Conservation (phyloP, 2,888 invertebrate genomes). For the Heteropelma amictum region DNA sequence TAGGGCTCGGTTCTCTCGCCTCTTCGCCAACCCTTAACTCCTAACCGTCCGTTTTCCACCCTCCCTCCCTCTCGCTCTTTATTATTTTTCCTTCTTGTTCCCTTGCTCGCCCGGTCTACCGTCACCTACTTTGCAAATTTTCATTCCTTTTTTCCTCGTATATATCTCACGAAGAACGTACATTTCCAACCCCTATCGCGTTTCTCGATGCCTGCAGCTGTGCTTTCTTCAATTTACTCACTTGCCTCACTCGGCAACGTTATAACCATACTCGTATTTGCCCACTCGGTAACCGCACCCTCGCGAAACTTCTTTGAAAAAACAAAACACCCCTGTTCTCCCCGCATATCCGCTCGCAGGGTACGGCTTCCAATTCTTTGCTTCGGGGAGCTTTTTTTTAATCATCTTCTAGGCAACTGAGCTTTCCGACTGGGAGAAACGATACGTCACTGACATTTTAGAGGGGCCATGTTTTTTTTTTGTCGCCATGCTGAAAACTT, state of each 20-base stretch:
- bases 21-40: constrained; percentile 22
- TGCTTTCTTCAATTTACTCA: constrained; percentile 49
- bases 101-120: constrained; percentile 3
- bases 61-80: neutral
- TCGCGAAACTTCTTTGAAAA: constrained; percentile 31
- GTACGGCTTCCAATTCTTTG: neutral
- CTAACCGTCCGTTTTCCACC: constrained; percentile 14
- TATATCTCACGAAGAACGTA: neutral
- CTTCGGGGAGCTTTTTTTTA: neutral
- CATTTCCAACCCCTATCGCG: constrained; percentile 4
- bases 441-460: no score
- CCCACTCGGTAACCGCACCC: constrained; percentile 18
- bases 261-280: constrained; percentile 21
- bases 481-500: no score
- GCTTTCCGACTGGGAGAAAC: neutral
- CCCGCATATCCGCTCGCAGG: neutral
- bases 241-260: constrained; percentile 33
- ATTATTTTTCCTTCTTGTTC: constrained; percentile 15
- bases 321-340: neutral
- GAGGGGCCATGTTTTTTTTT: no score
- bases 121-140: constrained; percentile 45
- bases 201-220: constrained; percentile 44
- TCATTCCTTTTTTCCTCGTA: constrained; percentile 49
- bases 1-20: constrained; percentile 43
- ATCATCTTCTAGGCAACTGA: neutral